Base-by-base conservation (phyloP, 37 sponge, comb jelly and placozoan species). In the Tethya wilhelma region DNA sequence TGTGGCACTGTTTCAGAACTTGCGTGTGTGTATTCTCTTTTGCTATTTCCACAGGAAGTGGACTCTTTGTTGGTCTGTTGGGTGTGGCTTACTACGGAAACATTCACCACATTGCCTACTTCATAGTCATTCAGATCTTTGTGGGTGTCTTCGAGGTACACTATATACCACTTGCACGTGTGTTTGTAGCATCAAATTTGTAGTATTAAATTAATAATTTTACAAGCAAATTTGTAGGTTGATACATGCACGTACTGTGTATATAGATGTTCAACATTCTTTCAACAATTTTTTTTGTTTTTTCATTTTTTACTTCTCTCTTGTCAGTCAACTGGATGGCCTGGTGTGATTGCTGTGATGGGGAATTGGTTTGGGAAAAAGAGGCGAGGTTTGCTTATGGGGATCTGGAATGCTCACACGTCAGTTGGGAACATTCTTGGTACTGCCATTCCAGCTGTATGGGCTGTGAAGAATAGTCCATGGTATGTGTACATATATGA, bases 351-450 rank as follows among this genome's bases (percentile, higher is more conserved):
- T 22, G 94, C 95, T 59, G 88, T 97, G 31, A 94, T 97, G 87
- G 76, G 80, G 17, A 82, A 91, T 56, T 96, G 97, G 97, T 90
- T 93, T 80, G 97, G 97, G 5, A 93, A 83, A 77, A 78, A 87
- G 4, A 88, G 96, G 2, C 90, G 99, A 38, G 99, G 99, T 25
- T 42, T 96, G 38, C 70, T 98, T 36, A 91, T 98, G 94, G 99
- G 99, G 0, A 64, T 98, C 4, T 98, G 99, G 99, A 93, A 93
- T 59, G 72, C 91, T 17, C 96, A 98, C 86, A 90, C 94, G 1
- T 95, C 96, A 25, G 86, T 97, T 22, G 98, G 98, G 2, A 98
- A 98, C 80, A 95, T 98, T 42, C 73, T 96, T 49, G 99, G 99
- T 5, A 80, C 89, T 23, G 23, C 96, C 43, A 88, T 98, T n/a